Evolutionary conservation across 1,140 invertebrate species (phyloP), one percentile per base, ranked within the genome.

Genomic region (Adelges cooleyi): DNA sequence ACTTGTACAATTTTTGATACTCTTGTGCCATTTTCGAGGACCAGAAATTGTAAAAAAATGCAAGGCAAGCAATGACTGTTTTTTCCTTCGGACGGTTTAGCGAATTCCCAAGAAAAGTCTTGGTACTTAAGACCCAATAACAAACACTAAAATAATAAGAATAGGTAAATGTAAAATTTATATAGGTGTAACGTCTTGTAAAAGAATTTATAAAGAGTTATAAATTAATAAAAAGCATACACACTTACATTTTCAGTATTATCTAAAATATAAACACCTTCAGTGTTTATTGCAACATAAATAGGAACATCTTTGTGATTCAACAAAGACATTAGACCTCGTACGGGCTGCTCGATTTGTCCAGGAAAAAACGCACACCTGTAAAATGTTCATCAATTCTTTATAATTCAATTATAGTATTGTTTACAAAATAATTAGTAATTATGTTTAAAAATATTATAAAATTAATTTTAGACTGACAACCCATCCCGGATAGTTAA

Each of bases 21-120:
- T 69, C 86, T 78, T 52, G 86, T 78, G 40, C 88, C 88, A 74
- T 91, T 90, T 73, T 91, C 87, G 18, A 89, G 81, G 5, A 90
- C 85, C 72, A 89, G 84, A 74, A 94, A 95, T 75, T 90, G 87
- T 38, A 91, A 73, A 75, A 94, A 93, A 52, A 95, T 79, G 74
- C 90, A 94, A 15, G 92, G 90, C 50, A 92, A 77, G 71, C 90
- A 92, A 33, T 62, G 25, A 71, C 94, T 87, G 13, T 85, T 84
- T 77, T 90, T 90, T 66, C 85, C 81, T 71, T 89, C 88, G 46
- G 86, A 88, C 9, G 91, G 88, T 72, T 89, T 83, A 0, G 87
- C 88, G 74, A 87, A 89, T 73, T 93, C 89, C 86, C 91, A 95
- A 23, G 86, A 91, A 65, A 95, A 76, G 71, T 93, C 89, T 70